phyloP scores from a whole-genome alignment of 2,113 vertebrate species.

The Charadrius vociferus region DNA sequence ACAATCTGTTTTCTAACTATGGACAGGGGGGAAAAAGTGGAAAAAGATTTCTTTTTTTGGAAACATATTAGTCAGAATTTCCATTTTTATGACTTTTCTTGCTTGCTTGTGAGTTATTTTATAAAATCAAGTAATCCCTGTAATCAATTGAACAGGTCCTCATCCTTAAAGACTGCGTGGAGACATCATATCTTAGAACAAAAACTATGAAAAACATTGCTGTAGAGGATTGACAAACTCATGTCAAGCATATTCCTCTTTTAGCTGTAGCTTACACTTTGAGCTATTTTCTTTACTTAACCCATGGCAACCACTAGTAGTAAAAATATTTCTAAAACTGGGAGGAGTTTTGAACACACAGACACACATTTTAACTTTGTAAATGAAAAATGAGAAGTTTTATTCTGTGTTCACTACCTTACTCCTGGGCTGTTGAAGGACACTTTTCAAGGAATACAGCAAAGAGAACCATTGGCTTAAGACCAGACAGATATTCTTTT shows the following conservation, averaged over 20 bases:
- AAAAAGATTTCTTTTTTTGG: neutral
- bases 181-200: neutral
- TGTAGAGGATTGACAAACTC: neutral
- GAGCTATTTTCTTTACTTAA: neutral
- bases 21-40: neutral
- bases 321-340: neutral
- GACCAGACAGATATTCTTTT: neutral
- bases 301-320: neutral
- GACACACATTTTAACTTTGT: neutral
- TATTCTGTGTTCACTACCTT: neutral
- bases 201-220: neutral
- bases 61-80: neutral
- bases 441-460: neutral
- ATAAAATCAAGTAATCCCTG: neutral
- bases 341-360: neutral
- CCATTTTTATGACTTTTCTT: neutral
- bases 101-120: neutral
- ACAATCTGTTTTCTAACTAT: neutral
- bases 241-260: neutral
- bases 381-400: neutral
- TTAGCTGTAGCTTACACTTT: neutral
- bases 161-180: neutral
- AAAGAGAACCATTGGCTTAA: neutral
- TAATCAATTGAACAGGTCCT: neutral
- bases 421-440: accelerated